Evolutionary conservation across 2,888 invertebrate genomes (phyloP), one percentile per base, ranked within the genome.

Genomic region (Eumerus sabulonum): DNA sequence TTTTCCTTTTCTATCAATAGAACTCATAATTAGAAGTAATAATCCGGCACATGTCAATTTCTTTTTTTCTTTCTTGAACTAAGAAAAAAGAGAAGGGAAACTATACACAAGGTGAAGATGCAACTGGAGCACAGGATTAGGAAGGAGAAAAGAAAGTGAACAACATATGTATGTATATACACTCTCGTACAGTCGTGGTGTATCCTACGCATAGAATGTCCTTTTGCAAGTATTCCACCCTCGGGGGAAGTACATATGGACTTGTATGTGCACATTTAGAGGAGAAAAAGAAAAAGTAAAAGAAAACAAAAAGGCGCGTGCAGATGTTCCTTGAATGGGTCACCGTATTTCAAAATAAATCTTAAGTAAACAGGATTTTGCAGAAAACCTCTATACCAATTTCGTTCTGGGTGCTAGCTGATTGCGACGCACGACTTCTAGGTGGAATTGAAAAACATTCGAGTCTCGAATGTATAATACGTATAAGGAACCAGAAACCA

Each of bases 271-370:
- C 36, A 35, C 45, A 36, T 38, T 56, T 16, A 16, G 40, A 16
- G 54, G 18, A 44, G 48, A 4, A 45, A 50, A 17, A 50, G 18
- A 40, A 17, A 27, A 44, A 27, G 7, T 56, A 9, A 59, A 36
- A 40, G 54, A 60, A 62, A 59, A 59, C 57, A 73, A 73, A 77
- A 73, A 68, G 73, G 77, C 67, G 76, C 71, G 73, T 67, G 77
- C 77, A 77, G 77, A 77, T 77, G 77, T 77, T 77, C 47, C 36
- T 56, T 9, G 50, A 14, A 35, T 62, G 62, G 60, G 62, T 77
- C 62, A 63, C 47, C 13, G 17, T 60, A 54, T 18, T 48, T 16
- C 12, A 16, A 47, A 50, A 63, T 67, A 72, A 67, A 67, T 72
- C 51, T 45, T 67, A 68, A 50, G 42, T 40, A 77, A 77, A 62